phyloP scores from a whole-genome alignment of 2,888 invertebrate species.

The Xanthorhoe designata region DNA sequence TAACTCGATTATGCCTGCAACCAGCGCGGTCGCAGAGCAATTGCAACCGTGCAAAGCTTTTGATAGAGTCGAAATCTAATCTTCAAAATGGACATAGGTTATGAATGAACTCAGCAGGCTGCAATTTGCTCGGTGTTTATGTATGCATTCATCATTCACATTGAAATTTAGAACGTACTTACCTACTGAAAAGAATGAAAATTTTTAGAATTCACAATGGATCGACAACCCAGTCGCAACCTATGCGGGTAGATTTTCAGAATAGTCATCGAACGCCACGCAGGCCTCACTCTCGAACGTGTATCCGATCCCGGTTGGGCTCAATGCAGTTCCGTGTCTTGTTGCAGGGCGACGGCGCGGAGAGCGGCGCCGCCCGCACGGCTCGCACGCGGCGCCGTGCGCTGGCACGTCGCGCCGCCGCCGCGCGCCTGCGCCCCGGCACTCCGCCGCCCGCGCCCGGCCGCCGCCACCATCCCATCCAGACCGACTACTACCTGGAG shows the following conservation, averaged over 20 bases:
- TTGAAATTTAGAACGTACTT: no score
- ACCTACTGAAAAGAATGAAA: no score
- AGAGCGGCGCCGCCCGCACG: slow-evolving; percentile 66
- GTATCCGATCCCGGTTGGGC: not conserved
- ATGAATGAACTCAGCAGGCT: slow-evolving; percentile 4
- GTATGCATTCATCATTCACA: no score
- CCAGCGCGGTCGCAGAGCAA: not conserved
- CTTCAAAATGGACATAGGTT: not conserved
- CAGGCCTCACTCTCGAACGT: not conserved
- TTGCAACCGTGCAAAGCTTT: not conserved
- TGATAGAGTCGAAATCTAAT: slow-evolving; percentile 8
- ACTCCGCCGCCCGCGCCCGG: slow-evolving; percentile 93
- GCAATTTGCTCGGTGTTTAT: no score
- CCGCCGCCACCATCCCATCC: slow-evolving; percentile 93
- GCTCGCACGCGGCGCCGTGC: slow-evolving; percentile 87
- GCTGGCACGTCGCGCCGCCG: slow-evolving; percentile 90
- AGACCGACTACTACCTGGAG: slow-evolving; percentile 96
- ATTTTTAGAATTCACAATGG: no score
- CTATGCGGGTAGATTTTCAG: no score
- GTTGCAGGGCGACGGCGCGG: slow-evolving; percentile 75
- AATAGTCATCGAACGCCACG: not conserved
- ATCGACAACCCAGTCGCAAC: no score
- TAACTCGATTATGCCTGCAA: slow-evolving; percentile 1
- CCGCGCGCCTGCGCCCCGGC: slow-evolving; percentile 88
- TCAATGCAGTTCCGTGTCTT: not conserved